Conservation (phyloP, 2,113 vertebrate species). For the Tamias sibiricus region DNA sequence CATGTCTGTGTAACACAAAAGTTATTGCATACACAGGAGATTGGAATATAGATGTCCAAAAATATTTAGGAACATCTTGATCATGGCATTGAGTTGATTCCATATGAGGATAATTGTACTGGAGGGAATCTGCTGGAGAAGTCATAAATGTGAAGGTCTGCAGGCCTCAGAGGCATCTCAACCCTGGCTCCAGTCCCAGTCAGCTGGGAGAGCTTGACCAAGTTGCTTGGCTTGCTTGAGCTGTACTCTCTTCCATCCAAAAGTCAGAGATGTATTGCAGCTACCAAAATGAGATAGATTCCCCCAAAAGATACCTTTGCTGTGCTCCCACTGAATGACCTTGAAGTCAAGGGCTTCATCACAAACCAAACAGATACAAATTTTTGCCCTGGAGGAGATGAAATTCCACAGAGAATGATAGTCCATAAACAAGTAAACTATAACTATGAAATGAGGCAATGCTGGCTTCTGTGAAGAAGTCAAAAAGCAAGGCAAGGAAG, state of each 20-base stretch:
- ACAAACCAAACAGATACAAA: neutral
- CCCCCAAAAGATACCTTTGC: neutral
- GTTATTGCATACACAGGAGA: neutral
- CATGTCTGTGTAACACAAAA: neutral
- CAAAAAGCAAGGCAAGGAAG: neutral
- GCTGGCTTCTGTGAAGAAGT: neutral
- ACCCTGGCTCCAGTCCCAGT: too few relatives aligned
- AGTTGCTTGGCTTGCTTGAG: neutral
- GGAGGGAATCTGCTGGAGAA: neutral
- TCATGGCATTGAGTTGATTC: neutral
- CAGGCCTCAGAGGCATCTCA: neutral
- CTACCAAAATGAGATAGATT: neutral
- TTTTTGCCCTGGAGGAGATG: accelerated
- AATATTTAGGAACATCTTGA: neutral
- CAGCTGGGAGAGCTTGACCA: neutral
- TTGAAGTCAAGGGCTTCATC: neutral
- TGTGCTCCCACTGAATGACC: neutral
- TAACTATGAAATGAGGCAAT: neutral
- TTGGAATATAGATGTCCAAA: neutral
- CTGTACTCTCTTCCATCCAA: neutral
- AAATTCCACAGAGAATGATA: neutral
- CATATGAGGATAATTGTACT: neutral
- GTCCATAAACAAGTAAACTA: neutral
- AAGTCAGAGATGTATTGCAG: neutral
- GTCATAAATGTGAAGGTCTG: accelerated